A percentile compares a stretch with the other conserved stretches of the same genome.
These are phyloP conservation scores for Slavum lentiscoides DNA, from an alignment of 2,888 invertebrate genomes.

Conservation along the genomic window DNA sequence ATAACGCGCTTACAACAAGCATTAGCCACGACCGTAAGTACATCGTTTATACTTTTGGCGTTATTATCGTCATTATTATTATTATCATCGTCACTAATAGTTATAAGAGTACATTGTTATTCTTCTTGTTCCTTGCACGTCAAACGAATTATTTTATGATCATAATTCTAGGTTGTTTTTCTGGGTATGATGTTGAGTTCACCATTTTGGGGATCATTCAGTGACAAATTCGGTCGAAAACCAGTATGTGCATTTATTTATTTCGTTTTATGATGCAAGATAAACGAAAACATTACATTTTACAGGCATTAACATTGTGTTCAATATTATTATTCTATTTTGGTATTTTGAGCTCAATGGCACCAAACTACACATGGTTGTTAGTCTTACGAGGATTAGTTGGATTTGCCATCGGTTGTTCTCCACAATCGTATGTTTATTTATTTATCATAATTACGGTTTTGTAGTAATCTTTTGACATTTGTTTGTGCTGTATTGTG, in stretches of 20 bases:
- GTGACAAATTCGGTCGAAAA: constrained; percentile 89
- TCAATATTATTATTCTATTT: constrained; percentile 89
- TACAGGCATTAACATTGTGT: constrained; percentile 84
- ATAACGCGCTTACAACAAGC: constrained; percentile 90
- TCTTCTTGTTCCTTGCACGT: not conserved
- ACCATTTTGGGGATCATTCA: constrained; percentile 93
- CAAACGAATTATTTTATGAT: constrained; percentile 21
- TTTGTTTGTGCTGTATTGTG: constrained; percentile 54
- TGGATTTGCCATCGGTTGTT: constrained; percentile 95
- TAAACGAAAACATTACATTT: constrained; percentile 26
- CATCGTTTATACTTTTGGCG: not conserved
- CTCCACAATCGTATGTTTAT: constrained; percentile 89
- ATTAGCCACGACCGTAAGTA: constrained; percentile 79
- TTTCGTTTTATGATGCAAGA: not conserved
- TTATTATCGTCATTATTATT: not conserved
- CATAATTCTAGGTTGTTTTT: constrained; percentile 71
- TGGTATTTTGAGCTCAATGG: constrained; percentile 85
- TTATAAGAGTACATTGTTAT: not conserved
- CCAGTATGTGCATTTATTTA: constrained; percentile 64
- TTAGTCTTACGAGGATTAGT: constrained; percentile 87
- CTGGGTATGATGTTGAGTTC: constrained; percentile 97
- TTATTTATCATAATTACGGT: constrained; percentile 51
- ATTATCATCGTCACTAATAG: not conserved
- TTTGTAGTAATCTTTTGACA: constrained; percentile 38
- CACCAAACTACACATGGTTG: constrained; percentile 89